Conservation (phyloP, 2,113 vertebrate species). For the Cinclus mexicanus region DNA sequence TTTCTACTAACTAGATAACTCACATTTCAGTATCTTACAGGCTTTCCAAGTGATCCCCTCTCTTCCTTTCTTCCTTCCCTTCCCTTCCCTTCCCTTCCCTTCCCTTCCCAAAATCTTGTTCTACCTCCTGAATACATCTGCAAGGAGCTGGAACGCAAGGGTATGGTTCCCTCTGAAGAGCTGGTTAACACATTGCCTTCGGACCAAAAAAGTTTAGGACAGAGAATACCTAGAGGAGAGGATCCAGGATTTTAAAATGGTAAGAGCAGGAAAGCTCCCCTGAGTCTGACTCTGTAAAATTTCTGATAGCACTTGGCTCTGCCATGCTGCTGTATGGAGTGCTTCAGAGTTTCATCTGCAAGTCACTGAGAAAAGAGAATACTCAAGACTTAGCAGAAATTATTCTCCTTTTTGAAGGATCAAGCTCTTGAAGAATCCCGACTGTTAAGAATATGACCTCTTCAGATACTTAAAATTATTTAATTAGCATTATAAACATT, state of each 20-base stretch:
- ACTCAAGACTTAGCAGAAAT: not conserved
- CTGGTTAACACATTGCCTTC: not conserved
- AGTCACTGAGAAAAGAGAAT: not conserved
- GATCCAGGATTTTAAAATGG: not conserved
- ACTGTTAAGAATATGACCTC: not conserved
- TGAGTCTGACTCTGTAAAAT: not conserved
- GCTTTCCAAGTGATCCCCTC: not conserved
- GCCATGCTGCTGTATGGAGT: not conserved
- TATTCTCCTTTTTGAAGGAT: not conserved
- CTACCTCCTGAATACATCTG: not conserved
- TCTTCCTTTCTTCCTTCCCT: too few relatives aligned
- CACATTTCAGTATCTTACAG: not conserved
- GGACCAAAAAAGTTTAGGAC: not conserved
- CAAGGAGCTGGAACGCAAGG: not conserved
- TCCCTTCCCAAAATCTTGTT: not conserved
- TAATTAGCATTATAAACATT: not conserved
- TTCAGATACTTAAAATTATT: constrained; percentile 11
- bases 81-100: not conserved
- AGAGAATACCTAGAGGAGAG: not conserved
- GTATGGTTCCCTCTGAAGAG: not conserved
- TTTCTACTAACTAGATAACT: not conserved
- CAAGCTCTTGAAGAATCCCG: not conserved
- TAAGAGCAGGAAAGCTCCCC: not conserved
- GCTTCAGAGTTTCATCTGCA: not conserved
- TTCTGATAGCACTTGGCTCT: not conserved